Evolutionary conservation across 2,888 invertebrate genomes (phyloP).

Genomic region (Lochmaea capreae): DNA sequence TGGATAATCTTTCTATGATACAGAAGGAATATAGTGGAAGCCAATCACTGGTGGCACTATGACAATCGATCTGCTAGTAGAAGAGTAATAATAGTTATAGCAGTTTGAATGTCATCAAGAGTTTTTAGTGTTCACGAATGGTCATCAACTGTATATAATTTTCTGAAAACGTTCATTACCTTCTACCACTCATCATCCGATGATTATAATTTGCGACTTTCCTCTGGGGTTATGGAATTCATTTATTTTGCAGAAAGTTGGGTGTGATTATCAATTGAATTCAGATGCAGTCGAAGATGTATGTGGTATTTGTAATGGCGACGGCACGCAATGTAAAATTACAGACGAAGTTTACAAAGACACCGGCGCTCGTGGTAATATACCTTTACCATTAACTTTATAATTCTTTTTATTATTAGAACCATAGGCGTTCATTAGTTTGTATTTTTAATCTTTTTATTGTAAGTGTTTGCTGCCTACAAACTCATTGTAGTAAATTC

Average conservation of each 20-base stretch:
- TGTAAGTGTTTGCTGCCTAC: too few relatives aligned
- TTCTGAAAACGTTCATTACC: not conserved
- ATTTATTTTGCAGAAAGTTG: slow-evolving; percentile 68
- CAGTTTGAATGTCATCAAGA: too few relatives aligned
- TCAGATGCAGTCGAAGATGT: slow-evolving; percentile 74
- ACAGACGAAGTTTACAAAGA: slow-evolving; percentile 69
- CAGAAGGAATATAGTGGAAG: too few relatives aligned
- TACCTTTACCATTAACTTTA: slow-evolving; percentile 47
- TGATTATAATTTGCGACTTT: not conserved
- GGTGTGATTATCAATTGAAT: slow-evolving; percentile 75
- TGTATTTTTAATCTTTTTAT: not conserved
- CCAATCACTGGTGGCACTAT: too few relatives aligned
- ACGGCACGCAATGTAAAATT: slow-evolving; percentile 74
- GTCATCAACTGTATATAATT: not conserved
- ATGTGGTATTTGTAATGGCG: slow-evolving; percentile 77
- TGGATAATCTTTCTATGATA: too few relatives aligned
- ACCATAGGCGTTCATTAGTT: not conserved
- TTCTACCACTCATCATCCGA: not conserved
- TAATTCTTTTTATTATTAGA: not conserved
- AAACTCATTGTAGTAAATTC: too few relatives aligned
- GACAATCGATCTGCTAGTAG: too few relatives aligned
- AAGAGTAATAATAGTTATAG: too few relatives aligned
- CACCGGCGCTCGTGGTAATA: slow-evolving; percentile 50
- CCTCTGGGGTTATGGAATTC: not conserved
- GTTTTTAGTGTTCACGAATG: too few relatives aligned